These are phyloP conservation scores for Phalacrocorax pelagicus DNA, from an alignment of 2,113 vertebrate species.

Conservation along the genomic window DNA sequence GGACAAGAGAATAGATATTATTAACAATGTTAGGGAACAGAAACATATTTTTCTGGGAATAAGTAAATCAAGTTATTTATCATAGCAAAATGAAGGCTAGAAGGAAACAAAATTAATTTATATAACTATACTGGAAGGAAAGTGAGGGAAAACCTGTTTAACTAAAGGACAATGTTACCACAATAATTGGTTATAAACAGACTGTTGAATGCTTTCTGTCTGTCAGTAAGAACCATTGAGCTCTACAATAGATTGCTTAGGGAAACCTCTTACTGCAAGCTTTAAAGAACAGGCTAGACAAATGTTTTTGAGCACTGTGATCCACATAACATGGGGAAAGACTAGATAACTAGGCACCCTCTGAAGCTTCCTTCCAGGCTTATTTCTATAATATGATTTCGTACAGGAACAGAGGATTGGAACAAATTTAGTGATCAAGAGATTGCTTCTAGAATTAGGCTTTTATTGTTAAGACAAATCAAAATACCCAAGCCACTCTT, in stretches of 20 bases:
- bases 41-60: not conserved
- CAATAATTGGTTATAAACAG: constrained; percentile 21
- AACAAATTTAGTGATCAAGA: not conserved
- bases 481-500: not conserved
- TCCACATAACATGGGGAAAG: not conserved
- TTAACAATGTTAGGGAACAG: not conserved
- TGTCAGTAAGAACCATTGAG: not conserved
- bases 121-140: not conserved
- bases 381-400: not conserved
- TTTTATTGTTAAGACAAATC: not conserved
- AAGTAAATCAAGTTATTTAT: not conserved
- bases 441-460: not conserved
- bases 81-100: not conserved
- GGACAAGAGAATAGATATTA: not conserved
- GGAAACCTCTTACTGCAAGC: not conserved
- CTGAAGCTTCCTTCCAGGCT: not conserved
- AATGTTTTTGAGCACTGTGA: not conserved
- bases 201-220: constrained; percentile 2
- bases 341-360: not conserved
- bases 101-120: not conserved
- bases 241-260: not conserved
- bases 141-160: not conserved
- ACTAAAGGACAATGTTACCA: not conserved
- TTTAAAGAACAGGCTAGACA: not conserved
- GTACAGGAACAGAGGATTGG: not conserved